Evolutionary conservation across 2,113 vertebrate genomes (phyloP), one percentile per base, ranked within the genome.

Genomic region (Megaptera novaeangliae): DNA sequence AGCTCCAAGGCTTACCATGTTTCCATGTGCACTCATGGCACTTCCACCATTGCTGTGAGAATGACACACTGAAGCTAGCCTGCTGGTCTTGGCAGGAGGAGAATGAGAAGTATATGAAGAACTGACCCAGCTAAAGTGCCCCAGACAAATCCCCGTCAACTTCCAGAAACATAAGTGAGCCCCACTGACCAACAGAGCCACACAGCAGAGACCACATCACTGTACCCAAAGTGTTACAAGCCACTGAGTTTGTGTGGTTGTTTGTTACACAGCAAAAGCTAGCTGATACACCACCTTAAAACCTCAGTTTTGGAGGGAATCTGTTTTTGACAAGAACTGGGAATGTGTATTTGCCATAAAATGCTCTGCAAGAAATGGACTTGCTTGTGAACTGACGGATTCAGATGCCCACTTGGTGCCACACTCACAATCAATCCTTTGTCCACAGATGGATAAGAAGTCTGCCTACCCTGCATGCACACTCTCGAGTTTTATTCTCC

Each of bases 1-100:
- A 41, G 71, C 1, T 29, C 81, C 57, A 21, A 39, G 39, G n/a
- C 4, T 15, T 8, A 23, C 8, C 8, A 2, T 27, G 29, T 20
- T 4, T 86, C 66, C 17, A 29, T 0, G 2, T 4, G 3, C 21
- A 4, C 44, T 39, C 25, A 0, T 13, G 27, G 15, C 27, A 3
- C n/a, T 5, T 49, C 36, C 15, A 46, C 13, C 29, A 6, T 6
- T 1, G 2, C 61, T 1, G 5, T 41, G 59, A 85, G 23, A 31
- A 86, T 11, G 18, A 46, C 21, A 46, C 0, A 12, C 59, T 23
- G 13, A 5, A 2, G 41, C 84, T 27, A 25, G 25, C 69, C 36
- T 68, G 36, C 39, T 78, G 17, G 71, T 89, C 44, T 55, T 71
- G 52, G 52, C 52, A 12, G 25, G 6, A 71, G 80, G 15, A 39